Evolutionary conservation across 2,797 vertebrate genomes (phyloP).

Genomic region (Psittacula echo): DNA sequence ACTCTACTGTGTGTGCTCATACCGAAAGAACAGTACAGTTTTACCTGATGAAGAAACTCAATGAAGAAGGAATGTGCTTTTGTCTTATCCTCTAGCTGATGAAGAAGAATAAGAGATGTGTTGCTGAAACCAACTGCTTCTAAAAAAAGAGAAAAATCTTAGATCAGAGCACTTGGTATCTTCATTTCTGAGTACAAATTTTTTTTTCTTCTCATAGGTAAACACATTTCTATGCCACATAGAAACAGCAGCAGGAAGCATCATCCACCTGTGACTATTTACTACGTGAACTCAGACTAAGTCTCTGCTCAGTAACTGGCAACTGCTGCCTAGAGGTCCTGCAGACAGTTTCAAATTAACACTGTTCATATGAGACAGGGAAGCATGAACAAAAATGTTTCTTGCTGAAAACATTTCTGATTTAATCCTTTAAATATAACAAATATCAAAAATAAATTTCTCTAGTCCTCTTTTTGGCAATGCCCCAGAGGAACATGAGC

Average conservation of each 20-base stretch:
- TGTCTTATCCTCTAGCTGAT: conserved; percentile 97
- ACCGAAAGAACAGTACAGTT: neutral
- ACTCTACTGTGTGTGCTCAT: neutral
- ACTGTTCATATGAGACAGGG: neutral
- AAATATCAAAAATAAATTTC: neutral
- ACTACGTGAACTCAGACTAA: neutral
- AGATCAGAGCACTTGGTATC: neutral
- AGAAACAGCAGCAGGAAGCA: neutral
- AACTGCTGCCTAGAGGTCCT: neutral
- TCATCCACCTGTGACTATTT: neutral
- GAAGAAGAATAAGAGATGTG: conserved; percentile 94
- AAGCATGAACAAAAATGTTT: neutral
- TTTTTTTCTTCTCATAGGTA: neutral
- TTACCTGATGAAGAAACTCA: conserved; percentile 93
- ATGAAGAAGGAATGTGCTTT: conserved; percentile 93
- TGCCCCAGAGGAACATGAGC: accelerated
- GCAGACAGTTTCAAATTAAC: neutral
- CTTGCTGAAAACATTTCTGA: neutral
- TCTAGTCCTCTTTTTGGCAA: neutral
- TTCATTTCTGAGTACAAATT: neutral
- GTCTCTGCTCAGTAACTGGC: neutral
- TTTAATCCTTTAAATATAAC: neutral
- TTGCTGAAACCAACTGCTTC: conserved; percentile 91
- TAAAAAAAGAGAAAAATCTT: conserved; percentile 56
- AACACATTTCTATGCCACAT: neutral